Evolutionary conservation across 92 coral and sea anemone species (phyloP).

Genomic region (Porites lobata): DNA sequence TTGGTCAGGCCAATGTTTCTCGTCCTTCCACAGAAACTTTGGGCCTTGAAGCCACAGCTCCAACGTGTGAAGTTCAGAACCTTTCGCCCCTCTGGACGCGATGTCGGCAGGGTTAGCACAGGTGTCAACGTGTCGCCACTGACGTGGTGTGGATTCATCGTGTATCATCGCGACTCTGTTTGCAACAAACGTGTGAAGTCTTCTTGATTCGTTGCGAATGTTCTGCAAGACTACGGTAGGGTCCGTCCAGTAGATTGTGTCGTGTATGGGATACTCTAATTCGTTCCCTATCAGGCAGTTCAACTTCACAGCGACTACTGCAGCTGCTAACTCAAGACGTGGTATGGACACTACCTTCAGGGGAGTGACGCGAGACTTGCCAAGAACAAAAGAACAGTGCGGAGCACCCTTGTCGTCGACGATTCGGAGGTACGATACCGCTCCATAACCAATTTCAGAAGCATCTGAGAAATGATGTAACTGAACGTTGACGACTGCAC

Average conservation of each 20-base stretch:
- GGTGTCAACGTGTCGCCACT: slow-evolving; percentile 40
- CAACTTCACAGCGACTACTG: slow-evolving; percentile 22
- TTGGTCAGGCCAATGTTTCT: slow-evolving; percentile 28
- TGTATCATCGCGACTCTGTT: slow-evolving; percentile 45
- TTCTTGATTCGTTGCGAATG: slow-evolving; percentile 10
- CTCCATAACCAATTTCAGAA: slow-evolving; percentile 45
- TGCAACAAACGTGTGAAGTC: slow-evolving; percentile 56
- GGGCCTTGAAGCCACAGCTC: slow-evolving; percentile 17
- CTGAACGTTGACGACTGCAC: slow-evolving; percentile 13
- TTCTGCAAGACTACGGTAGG: slow-evolving; percentile 49
- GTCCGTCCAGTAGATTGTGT: slow-evolving; percentile 54
- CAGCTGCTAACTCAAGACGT: slow-evolving; percentile 52
- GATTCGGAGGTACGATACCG: slow-evolving; percentile 44
- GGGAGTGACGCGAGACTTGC: slow-evolving; percentile 33
- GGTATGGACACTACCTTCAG: slow-evolving; percentile 46
- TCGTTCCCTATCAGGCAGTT: slow-evolving; percentile 19
- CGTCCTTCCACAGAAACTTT: neutral
- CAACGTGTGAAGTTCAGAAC: neutral
- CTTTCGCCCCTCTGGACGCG: neutral
- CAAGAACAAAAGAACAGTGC: slow-evolving; percentile 12
- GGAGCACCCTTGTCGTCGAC: slow-evolving; percentile 16
- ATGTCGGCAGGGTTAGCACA: slow-evolving; percentile 21
- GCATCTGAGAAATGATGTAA: slow-evolving; percentile 45
- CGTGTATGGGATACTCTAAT: neutral
- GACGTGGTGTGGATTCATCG: slow-evolving; percentile 29